Base-by-base conservation (phyloP, 2,113 vertebrate species). In the Chroicocephalus ridibundus region DNA sequence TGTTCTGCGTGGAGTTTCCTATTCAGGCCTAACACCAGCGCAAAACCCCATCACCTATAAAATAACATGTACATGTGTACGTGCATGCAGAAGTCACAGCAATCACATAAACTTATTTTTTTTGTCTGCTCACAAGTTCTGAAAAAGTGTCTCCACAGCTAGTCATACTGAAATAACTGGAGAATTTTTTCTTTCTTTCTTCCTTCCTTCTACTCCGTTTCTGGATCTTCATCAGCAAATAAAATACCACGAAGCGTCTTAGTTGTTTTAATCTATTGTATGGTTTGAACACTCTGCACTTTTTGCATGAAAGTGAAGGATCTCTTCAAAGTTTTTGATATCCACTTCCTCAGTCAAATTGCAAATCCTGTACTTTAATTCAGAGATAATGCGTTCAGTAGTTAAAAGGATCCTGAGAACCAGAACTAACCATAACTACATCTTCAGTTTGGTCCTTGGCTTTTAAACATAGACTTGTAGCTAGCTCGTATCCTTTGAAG, bases 61-160 rank as follows among this genome's bases (percentile, higher is more conserved):
- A 76, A 27, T 46, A 78, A 31, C 34, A 6, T 2, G 0, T 36
- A 8, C 4, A 5, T 49, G 29, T 34, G 21, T 34, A 49, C 38
- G 9, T 60, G 34, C 46, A 13, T 55, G 54, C 29, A 49, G 62
- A 74, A 88, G 14, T 66, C 55, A 36, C 22, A 88, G 49, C 20
- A 71, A 0, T 71, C 1, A 0, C 1, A 1, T 69, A 40, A 90
- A 74, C 32, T 80, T 42, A 13, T 0, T 88, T 83, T 40, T 8
- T 44, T 74, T 9, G 21, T 51, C 26, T 88, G n/a, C 64, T 88
- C 12, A 3, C 26, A 64, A 25, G n/a, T 70, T 87, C 34, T 74
- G 51, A 25, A 83, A 36, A 79, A 80, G 47, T 29, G 10, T 77
- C 62, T 78, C n/a, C 10, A 31, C 54, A 46, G 40, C 40, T 55